Percentiles rank a stretch among this genome's conserved stretches.
Evolutionary conservation across 2,888 invertebrate genomes (phyloP).

Genomic region (Conus canariensis): DNA sequence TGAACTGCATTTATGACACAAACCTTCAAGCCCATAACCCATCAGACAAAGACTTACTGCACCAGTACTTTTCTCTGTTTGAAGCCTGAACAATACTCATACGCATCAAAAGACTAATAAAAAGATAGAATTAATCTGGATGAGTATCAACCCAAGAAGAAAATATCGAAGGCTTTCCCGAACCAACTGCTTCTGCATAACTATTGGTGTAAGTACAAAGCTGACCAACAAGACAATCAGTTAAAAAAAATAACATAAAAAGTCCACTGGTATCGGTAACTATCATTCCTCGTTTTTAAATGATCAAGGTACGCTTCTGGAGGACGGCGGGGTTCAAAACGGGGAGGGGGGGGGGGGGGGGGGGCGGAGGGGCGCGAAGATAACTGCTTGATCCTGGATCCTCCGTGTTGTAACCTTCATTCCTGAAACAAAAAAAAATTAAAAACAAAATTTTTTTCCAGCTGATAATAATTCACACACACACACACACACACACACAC

Average conservation of each 20-base stretch:
- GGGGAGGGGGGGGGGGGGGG: background rate
- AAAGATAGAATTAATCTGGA: conserved; percentile 11
- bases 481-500: no score
- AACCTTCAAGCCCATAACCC: conserved; percentile 36
- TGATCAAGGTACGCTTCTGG: background rate
- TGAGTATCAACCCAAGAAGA: background rate
- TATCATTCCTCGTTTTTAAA: background rate
- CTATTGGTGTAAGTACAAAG: conserved; percentile 1
- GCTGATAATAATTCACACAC: background rate
- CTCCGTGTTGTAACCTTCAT: background rate
- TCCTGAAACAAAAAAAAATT: background rate
- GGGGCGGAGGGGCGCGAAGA: background rate
- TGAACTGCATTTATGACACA: background rate
- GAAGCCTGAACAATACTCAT: conserved; percentile 34
- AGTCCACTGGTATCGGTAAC: background rate
- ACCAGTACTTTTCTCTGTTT: conserved; percentile 14
- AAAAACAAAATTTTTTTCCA: background rate
- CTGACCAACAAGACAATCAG: background rate
- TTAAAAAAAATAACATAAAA: no score
- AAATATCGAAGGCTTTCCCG: conserved; percentile 6
- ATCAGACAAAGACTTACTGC: background rate
- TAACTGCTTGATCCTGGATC: background rate
- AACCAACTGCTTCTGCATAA: background rate
- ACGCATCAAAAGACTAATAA: conserved; percentile 36
- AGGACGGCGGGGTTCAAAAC: background rate